Conservation (phyloP, 2,888 invertebrate species). For the Pachydiplax longipennis region DNA sequence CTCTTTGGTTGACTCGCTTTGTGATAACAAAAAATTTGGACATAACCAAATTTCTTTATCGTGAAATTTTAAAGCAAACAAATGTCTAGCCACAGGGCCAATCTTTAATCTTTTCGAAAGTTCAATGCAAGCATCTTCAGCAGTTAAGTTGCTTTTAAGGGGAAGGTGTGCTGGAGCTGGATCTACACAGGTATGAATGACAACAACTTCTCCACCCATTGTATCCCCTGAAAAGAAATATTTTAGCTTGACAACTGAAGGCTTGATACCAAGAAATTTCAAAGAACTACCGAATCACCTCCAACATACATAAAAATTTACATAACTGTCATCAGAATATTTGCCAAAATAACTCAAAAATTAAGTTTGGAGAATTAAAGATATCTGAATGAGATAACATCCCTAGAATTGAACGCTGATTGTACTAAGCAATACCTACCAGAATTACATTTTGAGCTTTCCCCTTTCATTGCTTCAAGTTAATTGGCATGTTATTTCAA, state of each 20-base stretch:
- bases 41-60: slow-evolving; percentile 74
- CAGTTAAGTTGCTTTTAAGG: slow-evolving; percentile 58
- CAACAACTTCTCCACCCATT: slow-evolving; percentile 34
- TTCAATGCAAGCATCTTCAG: slow-evolving; percentile 75
- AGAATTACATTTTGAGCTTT: not conserved
- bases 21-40: slow-evolving; percentile 66
- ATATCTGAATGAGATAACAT: not conserved
- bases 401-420: not conserved
- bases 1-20: slow-evolving; percentile 63
- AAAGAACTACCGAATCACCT: no score
- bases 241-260: not conserved
- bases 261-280: not conserved
- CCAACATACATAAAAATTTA: no score
- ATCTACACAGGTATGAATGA: slow-evolving; percentile 40
- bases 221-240: not conserved
- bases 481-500: not conserved
- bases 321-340: no score
- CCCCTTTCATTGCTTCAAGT: not conserved
- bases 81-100: slow-evolving; percentile 76
- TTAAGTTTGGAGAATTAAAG: not conserved
- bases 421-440: not conserved
- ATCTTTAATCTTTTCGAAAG: slow-evolving; percentile 77
- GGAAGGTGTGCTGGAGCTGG: not conserved
- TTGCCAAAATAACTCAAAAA: no score
- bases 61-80: slow-evolving; percentile 77